Conservation (phyloP, 2,113 vertebrate species). For the Dinomys branickii region DNA sequence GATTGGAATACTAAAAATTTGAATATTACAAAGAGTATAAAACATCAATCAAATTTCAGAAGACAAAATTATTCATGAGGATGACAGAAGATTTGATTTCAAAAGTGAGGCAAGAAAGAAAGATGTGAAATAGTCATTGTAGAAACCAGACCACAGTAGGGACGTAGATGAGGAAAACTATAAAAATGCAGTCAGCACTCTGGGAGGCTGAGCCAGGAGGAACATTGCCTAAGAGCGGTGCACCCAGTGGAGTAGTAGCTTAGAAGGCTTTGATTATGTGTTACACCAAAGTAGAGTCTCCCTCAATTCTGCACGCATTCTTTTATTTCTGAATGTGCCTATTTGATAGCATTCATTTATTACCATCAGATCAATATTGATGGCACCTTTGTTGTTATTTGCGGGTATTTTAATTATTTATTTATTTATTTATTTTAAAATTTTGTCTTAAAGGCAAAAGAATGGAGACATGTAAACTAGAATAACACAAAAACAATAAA, state of each 20-base stretch:
- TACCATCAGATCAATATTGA: not conserved
- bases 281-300: not conserved
- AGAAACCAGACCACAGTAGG: not conserved
- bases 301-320: not conserved
- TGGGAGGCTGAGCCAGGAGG: not conserved
- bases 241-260: not conserved
- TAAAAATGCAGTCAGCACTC: not conserved
- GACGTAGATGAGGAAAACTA: not conserved
- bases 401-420: too few species aligned
- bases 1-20: not conserved
- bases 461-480: too few species aligned
- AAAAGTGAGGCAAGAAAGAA: not conserved
- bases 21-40: not conserved
- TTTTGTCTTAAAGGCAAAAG: too few species aligned
- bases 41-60: not conserved
- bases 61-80: not conserved
- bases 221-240: not conserved
- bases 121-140: not conserved
- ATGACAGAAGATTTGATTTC: not conserved
- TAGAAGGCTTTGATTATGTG: not conserved
- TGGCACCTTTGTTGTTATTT: not conserved
- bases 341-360: not conserved
- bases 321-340: not conserved
- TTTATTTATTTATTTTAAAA: too few species aligned
- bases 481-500: too few species aligned